Evolutionary conservation across 2,888 invertebrate species (phyloP).

Genomic region (Gnatocerus cornutus): DNA sequence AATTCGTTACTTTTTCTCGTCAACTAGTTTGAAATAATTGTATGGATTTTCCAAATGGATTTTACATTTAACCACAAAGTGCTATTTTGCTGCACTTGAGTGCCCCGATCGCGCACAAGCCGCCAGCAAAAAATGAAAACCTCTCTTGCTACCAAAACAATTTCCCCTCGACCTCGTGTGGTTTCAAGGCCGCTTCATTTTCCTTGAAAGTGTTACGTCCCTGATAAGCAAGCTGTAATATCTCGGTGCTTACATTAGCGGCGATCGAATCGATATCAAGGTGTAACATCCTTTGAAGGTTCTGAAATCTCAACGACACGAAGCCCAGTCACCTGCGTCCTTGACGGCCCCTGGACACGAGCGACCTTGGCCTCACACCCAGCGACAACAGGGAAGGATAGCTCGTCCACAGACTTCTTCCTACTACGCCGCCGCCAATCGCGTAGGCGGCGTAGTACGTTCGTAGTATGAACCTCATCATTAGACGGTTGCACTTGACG

Average conservation of each 20-base stretch:
- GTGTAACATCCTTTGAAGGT: slow-evolving; percentile 48
- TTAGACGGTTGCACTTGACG: slow-evolving; percentile 44
- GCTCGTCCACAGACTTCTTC: slow-evolving; percentile 39
- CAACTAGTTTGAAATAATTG: too few species aligned
- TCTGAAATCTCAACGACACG: slow-evolving; percentile 48
- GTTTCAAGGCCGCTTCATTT: slow-evolving; percentile 9
- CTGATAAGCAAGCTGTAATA: neutral
- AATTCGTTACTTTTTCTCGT: too few species aligned
- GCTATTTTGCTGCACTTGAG: too few species aligned
- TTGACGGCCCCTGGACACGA: slow-evolving; percentile 58
- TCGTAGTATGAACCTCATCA: slow-evolving; percentile 49
- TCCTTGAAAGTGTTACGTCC: neutral
- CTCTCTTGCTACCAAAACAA: too few species aligned
- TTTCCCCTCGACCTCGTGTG: neutral
- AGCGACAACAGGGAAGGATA: slow-evolving; percentile 43
- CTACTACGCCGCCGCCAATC: slow-evolving; percentile 46
- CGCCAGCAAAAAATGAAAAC: neutral
- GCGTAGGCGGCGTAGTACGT: slow-evolving; percentile 50
- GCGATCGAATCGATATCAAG: slow-evolving; percentile 52
- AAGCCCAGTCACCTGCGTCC: slow-evolving; percentile 54
- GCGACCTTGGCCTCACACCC: slow-evolving; percentile 57
- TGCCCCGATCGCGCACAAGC: neutral
- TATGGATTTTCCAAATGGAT: too few species aligned
- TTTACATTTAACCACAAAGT: too few species aligned
- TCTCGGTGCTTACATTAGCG: slow-evolving; percentile 42